These are phyloP conservation scores for Dynastes tityus DNA, from an alignment of 2,888 invertebrate species.

Conservation along the genomic window DNA sequence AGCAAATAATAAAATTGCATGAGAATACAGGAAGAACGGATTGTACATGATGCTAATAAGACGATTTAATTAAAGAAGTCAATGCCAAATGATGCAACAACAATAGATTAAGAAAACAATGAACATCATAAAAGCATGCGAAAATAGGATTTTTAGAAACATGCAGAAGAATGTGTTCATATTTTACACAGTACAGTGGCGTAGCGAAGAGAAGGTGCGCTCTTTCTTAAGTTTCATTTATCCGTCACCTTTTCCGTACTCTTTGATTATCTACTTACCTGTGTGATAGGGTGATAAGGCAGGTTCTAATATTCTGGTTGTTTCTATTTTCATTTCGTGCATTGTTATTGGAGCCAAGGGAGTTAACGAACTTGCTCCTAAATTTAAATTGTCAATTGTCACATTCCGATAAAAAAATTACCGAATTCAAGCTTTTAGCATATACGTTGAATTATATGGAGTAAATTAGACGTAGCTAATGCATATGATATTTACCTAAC, in stretches of 20 bases:
- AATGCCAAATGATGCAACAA: constrained; percentile 69
- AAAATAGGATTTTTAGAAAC: constrained; percentile 56
- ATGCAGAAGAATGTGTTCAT: constrained; percentile 50
- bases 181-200: constrained; percentile 61
- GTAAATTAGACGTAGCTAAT: neutral
- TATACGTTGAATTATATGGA: neutral
- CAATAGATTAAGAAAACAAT: constrained; percentile 57
- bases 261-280: constrained; percentile 72
- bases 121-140: constrained; percentile 60
- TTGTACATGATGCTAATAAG: constrained; percentile 64
- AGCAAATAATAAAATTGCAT: constrained; percentile 57
- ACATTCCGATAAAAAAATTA: constrained; percentile 22
- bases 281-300: constrained; percentile 80
- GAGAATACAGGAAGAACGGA: constrained; percentile 66
- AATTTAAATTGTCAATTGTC: constrained; percentile 55
- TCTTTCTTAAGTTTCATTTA: neutral
- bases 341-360: constrained; percentile 83
- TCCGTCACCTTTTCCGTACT: constrained; percentile 42
- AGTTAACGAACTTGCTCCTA: constrained; percentile 78
- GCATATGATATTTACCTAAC: constrained; percentile 73
- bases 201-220: constrained; percentile 50
- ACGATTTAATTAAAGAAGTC: constrained; percentile 65
- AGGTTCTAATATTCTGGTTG: constrained; percentile 76
- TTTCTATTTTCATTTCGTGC: constrained; percentile 83
- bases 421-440: neutral